phyloP scores from a whole-genome alignment of 23 tunicate species.

The Phallusia fumigata region DNA sequence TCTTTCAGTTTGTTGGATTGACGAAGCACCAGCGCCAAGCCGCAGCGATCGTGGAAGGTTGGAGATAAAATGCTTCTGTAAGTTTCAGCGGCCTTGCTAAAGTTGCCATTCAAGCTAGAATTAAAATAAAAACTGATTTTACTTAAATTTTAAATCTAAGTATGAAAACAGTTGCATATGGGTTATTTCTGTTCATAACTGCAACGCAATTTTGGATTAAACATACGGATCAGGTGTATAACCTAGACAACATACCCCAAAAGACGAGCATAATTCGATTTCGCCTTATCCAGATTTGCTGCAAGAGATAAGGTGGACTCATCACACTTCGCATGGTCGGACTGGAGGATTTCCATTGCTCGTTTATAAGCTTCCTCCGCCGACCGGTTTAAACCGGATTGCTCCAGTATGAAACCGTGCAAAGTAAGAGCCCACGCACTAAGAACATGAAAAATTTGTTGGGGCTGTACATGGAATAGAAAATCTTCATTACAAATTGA shows the following conservation, averaged over 20 bases:
- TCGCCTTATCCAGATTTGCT: neutral
- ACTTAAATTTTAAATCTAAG: no score
- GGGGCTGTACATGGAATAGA: no score
- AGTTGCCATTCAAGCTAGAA: neutral
- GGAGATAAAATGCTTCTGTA: neutral
- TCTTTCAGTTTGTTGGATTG: conserved; percentile 16
- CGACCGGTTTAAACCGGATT: conserved; percentile 57
- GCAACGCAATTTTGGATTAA: no score
- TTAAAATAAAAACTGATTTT: neutral
- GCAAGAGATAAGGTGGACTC: neutral
- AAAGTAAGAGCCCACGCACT: conserved; percentile 64
- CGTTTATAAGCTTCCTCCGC: conserved; percentile 54
- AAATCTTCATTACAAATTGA: neutral
- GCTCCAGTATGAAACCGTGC: conserved; percentile 78
- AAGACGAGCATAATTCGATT: neutral
- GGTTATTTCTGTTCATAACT: no score
- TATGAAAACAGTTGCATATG: no score
- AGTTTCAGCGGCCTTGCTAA: neutral
- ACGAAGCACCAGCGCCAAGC: conserved; percentile 10
- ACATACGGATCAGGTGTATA: no score
- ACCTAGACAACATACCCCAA: no score
- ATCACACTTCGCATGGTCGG: neutral
- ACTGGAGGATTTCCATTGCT: neutral
- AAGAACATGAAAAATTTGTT: neutral
- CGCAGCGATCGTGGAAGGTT: conserved; percentile 27